Evolutionary conservation across 2,888 invertebrate genomes (phyloP).

Genomic region (Coleophora deauratella): DNA sequence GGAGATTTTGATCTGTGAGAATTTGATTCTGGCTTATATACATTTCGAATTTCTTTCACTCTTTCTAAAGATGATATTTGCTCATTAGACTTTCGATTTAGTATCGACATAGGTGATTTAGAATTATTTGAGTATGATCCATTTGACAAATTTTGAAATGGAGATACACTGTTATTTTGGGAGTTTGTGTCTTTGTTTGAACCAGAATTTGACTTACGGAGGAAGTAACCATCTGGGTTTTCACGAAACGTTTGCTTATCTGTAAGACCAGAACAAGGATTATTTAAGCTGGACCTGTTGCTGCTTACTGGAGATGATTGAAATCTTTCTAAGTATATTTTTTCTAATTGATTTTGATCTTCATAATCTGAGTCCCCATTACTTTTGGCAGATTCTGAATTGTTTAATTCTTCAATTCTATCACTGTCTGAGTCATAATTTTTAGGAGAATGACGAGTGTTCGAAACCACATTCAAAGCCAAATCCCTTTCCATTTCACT

Average conservation of each 20-base stretch:
- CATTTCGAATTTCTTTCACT: background rate
- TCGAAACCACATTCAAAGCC: slow-evolving; percentile 16
- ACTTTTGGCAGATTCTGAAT: slow-evolving; percentile 22
- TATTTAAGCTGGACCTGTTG: slow-evolving; percentile 29
- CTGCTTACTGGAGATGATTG: slow-evolving; percentile 38
- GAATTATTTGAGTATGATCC: background rate
- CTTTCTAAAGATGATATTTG: background rate
- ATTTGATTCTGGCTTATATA: slow-evolving; percentile 10
- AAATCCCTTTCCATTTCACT: slow-evolving; percentile 43
- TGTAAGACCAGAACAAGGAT: slow-evolving; percentile 10
- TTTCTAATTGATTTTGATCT: slow-evolving; percentile 52
- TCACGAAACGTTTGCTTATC: slow-evolving; percentile 20
- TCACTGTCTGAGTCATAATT: slow-evolving; percentile 20
- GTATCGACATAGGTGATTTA: slow-evolving; percentile 5
- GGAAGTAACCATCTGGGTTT: slow-evolving; percentile 38
- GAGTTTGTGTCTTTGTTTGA: slow-evolving; percentile 32
- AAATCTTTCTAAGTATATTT: slow-evolving; percentile 54
- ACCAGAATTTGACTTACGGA: slow-evolving; percentile 32
- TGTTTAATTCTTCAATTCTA: slow-evolving; percentile 20
- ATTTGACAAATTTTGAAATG: slow-evolving; percentile 9
- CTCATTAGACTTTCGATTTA: background rate
- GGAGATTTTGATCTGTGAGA: slow-evolving; percentile 33
- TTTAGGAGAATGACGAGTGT: background rate
- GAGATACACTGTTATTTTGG: slow-evolving; percentile 18
- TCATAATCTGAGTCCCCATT: slow-evolving; percentile 30